A percentile compares a stretch with the other conserved stretches of the same genome.
Conservation (phyloP, 2,113 vertebrate species). For the Python bivittatus region DNA sequence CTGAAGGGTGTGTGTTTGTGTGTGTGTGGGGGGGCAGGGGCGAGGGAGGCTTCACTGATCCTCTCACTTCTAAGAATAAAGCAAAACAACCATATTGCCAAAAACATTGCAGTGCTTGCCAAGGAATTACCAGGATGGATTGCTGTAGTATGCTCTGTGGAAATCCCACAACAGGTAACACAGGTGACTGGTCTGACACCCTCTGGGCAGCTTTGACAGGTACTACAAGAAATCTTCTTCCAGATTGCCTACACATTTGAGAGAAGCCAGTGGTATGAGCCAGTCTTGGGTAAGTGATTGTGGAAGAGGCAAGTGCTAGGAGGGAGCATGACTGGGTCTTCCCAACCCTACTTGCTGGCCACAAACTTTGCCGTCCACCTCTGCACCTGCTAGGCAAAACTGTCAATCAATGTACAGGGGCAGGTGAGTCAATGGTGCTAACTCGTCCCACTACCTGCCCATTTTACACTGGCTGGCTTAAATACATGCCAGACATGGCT, state of each 20-base stretch:
- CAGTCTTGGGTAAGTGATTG: background rate
- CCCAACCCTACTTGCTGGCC: background rate
- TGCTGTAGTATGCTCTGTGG: background rate
- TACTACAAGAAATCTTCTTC: background rate
- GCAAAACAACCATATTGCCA: background rate
- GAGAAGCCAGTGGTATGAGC: background rate
- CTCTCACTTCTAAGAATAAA: background rate
- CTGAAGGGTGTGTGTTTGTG: background rate
- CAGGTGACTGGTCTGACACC: background rate
- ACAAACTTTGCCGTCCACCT: background rate
- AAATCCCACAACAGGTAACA: background rate
- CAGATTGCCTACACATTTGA: background rate
- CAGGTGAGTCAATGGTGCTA: background rate
- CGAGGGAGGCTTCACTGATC: background rate
- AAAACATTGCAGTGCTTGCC: background rate
- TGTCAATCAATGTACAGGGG: background rate
- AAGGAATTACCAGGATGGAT: background rate
- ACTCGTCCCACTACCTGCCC: background rate
- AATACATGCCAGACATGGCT: background rate
- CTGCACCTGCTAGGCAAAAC: background rate
- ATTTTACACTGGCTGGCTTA: background rate
- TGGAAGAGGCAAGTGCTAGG: background rate
- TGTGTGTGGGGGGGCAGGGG: background rate
- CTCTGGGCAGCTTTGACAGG: background rate
- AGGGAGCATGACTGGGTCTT: background rate